phyloP scores from a whole-genome alignment of 1,140 invertebrate genomes.

The Dryas iulia region DNA sequence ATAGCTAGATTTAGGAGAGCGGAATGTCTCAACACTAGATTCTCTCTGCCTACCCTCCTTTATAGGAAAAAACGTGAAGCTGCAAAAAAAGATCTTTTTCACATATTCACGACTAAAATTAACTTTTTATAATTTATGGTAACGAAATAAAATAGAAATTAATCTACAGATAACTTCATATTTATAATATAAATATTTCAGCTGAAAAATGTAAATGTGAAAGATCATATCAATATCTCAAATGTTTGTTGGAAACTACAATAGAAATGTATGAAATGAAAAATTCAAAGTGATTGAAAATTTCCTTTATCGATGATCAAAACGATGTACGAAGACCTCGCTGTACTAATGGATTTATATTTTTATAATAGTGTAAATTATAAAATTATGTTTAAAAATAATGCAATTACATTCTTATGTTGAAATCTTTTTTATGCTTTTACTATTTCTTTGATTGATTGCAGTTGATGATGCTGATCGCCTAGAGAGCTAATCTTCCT shows the following conservation, averaged over 20 bases:
- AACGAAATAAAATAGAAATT: no score
- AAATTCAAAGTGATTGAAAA: neutral
- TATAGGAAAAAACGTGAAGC: no score
- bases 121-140: no score
- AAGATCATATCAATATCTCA: slow-evolving; percentile 60
- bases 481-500: no score
- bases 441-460: neutral
- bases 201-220: slow-evolving; percentile 68
- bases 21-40: no score
- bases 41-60: no score
- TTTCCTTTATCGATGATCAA: neutral
- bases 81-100: no score
- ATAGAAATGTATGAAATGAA: slow-evolving; percentile 46
- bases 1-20: no score
- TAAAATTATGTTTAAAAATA: neutral
- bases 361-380: neutral
- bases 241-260: slow-evolving; percentile 61
- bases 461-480: no score
- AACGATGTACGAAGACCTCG: neutral
- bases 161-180: no score
- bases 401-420: neutral
- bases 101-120: no score
- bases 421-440: neutral
- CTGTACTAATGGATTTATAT: neutral
- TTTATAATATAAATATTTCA: slow-evolving; percentile 37